Conservation (phyloP, 1,140 invertebrate species). For the Tachypleus tridentatus region DNA sequence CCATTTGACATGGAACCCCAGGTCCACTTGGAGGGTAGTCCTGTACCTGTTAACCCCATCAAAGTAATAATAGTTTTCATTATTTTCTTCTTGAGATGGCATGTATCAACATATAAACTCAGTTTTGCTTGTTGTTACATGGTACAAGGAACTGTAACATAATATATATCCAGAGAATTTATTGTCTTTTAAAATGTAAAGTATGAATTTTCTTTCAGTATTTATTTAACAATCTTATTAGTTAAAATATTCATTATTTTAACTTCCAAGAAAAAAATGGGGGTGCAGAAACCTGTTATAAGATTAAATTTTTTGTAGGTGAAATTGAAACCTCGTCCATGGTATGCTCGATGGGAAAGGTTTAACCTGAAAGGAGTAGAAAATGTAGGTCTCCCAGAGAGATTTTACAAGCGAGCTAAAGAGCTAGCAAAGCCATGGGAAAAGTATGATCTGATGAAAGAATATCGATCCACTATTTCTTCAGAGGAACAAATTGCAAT, state of each 20-base stretch:
- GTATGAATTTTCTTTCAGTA: too few relatives aligned
- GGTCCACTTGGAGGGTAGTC: slow-evolving; percentile 50
- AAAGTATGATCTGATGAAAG: slow-evolving; percentile 88
- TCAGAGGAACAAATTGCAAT: slow-evolving; percentile 76
- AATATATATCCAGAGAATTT: too few relatives aligned
- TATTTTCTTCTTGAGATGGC: too few relatives aligned
- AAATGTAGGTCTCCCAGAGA: slow-evolving; percentile 24
- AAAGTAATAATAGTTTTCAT: slow-evolving; percentile 45
- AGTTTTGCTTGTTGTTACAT: too few relatives aligned
- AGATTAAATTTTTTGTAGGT: slow-evolving; percentile 38
- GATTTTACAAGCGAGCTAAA: slow-evolving; percentile 44
- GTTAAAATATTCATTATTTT: too few relatives aligned
- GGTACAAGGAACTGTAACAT: too few relatives aligned
- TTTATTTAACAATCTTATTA: too few relatives aligned
- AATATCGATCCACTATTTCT: slow-evolving; percentile 71
- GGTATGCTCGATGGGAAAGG: slow-evolving; percentile 72
- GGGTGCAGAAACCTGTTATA: too few relatives aligned
- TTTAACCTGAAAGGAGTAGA: slow-evolving; percentile 52
- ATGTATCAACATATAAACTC: too few relatives aligned
- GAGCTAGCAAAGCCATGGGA: slow-evolving; percentile 59
- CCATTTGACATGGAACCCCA: slow-evolving; percentile 83
- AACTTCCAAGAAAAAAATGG: too few relatives aligned
- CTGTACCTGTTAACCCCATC: slow-evolving; percentile 73
- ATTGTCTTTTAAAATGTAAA: too few relatives aligned
- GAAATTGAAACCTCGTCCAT: slow-evolving; percentile 69